These are phyloP conservation scores for Upupa epops DNA, from an alignment of 2,113 vertebrate species.

Conservation along the genomic window DNA sequence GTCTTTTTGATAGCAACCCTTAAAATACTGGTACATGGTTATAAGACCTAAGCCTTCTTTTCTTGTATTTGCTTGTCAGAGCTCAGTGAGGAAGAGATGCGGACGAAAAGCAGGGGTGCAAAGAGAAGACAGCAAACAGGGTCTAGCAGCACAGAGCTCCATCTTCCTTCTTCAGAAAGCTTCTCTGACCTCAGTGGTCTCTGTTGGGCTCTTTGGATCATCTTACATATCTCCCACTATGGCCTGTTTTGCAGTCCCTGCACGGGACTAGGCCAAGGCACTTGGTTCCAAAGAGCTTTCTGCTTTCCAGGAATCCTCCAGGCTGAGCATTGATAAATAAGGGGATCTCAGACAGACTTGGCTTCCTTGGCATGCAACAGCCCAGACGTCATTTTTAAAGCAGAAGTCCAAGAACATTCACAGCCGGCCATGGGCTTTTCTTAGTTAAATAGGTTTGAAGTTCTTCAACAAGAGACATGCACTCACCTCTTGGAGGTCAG, in stretches of 20 bases:
- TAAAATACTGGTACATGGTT: too few species aligned
- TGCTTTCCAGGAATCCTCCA: conserved; percentile 16
- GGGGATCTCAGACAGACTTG: neutral
- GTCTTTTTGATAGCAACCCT: too few species aligned
- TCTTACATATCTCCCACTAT: neutral
- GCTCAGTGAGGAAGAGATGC: neutral
- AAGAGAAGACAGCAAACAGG: neutral
- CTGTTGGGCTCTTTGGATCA: neutral
- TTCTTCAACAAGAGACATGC: neutral
- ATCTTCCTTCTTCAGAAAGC: neutral
- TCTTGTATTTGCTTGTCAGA: neutral
- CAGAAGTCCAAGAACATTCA: conserved; percentile 7
- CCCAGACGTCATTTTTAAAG: conserved; percentile 12
- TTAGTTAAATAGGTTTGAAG: neutral
- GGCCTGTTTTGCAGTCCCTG: neutral
- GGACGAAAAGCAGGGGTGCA: neutral
- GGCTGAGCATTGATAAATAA: conserved; percentile 1
- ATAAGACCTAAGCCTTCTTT: neutral
- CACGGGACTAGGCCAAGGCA: neutral
- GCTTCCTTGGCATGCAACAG: neutral
- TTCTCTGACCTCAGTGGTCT: neutral
- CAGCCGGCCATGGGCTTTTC: conserved; percentile 23
- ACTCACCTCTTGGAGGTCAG: neutral
- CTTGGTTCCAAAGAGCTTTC: neutral
- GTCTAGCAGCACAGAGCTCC: neutral